Base-by-base conservation (phyloP, 2,797 vertebrate species). In the Antrozous pallidus region DNA sequence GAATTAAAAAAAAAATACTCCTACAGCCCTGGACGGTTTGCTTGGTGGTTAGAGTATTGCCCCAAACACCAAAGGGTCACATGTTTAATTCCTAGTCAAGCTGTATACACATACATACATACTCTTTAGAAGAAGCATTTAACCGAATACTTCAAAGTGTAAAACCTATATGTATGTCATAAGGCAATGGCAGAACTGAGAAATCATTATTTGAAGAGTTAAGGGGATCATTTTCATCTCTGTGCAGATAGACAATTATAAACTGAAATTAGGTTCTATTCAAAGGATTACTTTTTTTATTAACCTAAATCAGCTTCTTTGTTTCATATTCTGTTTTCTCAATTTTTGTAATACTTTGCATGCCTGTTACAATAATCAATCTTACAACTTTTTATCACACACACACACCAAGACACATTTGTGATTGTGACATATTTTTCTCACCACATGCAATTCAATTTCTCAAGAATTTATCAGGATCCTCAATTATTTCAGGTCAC, bases 71-170 rank as follows among this genome's bases (percentile, higher is more conserved):
- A 17, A 63, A 61, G 61, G 31, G 61, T 63, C 61, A n/a, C 61
- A 63, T 14, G 3, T 63, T 63, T 7, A 1, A 63, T n/a, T 63
- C 31, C 28, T 13, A 61, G 28, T 61, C 58, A 79, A 81, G 71
- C 8, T 75, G 26, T n/a, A n/a, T 47, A 77, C n/a, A 51, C 73
- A 74, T 12, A 49, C 10, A 61, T 14, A 45, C 5, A 74, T 28
- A 90, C 26, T 79, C 63, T 93, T 77, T 77, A 77, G 33, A 91
- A 92, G 33, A 78, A 92, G 18, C 33, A 90, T 67, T 89, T 63
- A 74, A 75, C 8, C 33, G 87, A 86, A 90, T 33, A 90, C 12
- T 82, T 79, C 49, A n/a, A 92, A 90, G 42, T 82, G 61, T 75
- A 82, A 91, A 74, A n/a, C 5, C 26, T 56, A 45, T 11, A 65